Evolutionary conservation across 2,888 invertebrate genomes (phyloP).

Genomic region (Hirtodrosophila histrioides): DNA sequence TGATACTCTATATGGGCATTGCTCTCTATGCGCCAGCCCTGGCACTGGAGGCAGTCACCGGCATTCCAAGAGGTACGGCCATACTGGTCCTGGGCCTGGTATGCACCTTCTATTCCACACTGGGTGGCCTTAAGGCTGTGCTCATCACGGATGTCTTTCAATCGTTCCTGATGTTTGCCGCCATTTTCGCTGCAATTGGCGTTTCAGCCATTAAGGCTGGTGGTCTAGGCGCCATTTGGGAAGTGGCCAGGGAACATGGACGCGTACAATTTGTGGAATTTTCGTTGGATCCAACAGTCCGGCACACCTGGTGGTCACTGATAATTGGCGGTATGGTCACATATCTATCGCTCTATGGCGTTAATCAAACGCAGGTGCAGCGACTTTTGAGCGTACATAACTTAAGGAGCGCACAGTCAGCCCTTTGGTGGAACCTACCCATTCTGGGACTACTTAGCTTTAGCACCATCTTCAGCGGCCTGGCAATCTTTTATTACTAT

Average conservation of each 20-base stretch:
- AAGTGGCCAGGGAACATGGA: constrained; percentile 88
- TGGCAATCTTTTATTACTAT: constrained; percentile 94
- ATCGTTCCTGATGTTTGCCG: constrained; percentile 93
- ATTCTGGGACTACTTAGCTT: constrained; percentile 90
- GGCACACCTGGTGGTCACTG: constrained; percentile 93
- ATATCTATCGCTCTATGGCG: constrained; percentile 92
- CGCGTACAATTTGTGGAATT: constrained; percentile 89
- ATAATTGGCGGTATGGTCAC: constrained; percentile 92
- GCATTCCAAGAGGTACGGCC: constrained; percentile 88
- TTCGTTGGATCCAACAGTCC: constrained; percentile 90
- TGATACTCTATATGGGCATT: constrained; percentile 96
- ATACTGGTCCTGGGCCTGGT: constrained; percentile 89
- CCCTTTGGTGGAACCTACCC: constrained; percentile 93
- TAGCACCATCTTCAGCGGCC: constrained; percentile 90
- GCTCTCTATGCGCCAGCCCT: constrained; percentile 97
- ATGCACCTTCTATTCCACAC: constrained; percentile 93
- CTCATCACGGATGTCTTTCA: constrained; percentile 94
- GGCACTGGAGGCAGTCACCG: constrained; percentile 93
- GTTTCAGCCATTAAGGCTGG: constrained; percentile 89
- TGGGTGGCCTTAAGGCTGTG: constrained; percentile 96
- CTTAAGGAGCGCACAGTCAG: constrained; percentile 89
- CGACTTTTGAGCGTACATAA: constrained; percentile 89
- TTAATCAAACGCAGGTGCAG: constrained; percentile 94
- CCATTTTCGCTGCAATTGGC: constrained; percentile 91
- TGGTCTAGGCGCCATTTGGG: constrained; percentile 90